These are phyloP conservation scores for Macropis europaea DNA, from an alignment of 2,888 invertebrate genomes.

Conservation along the genomic window DNA sequence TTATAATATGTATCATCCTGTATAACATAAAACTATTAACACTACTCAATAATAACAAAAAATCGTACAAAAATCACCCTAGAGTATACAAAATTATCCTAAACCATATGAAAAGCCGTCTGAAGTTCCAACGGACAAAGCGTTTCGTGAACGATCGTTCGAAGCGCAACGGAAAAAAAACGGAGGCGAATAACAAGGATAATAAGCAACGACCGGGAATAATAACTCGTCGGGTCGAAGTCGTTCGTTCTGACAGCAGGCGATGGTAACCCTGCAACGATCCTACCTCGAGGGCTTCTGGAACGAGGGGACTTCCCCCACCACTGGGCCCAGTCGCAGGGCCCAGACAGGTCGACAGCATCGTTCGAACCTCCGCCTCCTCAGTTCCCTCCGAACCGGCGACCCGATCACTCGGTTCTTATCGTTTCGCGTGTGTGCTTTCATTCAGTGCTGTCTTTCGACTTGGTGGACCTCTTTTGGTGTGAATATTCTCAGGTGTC, in stretches of 20 bases:
- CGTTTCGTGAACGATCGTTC: background rate
- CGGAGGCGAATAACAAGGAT: constrained; percentile 30
- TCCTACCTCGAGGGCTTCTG: constrained; percentile 44
- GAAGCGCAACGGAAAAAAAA: background rate
- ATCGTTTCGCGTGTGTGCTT: background rate
- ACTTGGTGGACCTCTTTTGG: too few relatives aligned
- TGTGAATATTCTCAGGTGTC: too few relatives aligned
- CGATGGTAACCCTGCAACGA: constrained; percentile 29
- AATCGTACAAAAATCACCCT: too few relatives aligned
- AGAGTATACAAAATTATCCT: too few relatives aligned
- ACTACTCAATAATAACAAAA: too few relatives aligned
- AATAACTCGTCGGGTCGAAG: constrained; percentile 39
- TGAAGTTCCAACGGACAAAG: too few relatives aligned
- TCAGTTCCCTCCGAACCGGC: constrained; percentile 51
- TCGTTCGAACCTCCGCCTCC: constrained; percentile 37
- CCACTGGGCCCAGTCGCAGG: constrained; percentile 40
- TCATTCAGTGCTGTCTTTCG: background rate
- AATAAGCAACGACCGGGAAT: constrained; percentile 46
- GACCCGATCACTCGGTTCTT: constrained; percentile 7
- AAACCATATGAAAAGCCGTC: too few relatives aligned
- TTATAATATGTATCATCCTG: too few relatives aligned
- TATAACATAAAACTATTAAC: too few relatives aligned
- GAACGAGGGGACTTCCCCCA: constrained; percentile 47
- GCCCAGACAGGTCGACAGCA: constrained; percentile 49
- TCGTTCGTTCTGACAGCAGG: constrained; percentile 47